phyloP scores from a whole-genome alignment of 2,113 vertebrate species.

The Podocnemis expansa region DNA sequence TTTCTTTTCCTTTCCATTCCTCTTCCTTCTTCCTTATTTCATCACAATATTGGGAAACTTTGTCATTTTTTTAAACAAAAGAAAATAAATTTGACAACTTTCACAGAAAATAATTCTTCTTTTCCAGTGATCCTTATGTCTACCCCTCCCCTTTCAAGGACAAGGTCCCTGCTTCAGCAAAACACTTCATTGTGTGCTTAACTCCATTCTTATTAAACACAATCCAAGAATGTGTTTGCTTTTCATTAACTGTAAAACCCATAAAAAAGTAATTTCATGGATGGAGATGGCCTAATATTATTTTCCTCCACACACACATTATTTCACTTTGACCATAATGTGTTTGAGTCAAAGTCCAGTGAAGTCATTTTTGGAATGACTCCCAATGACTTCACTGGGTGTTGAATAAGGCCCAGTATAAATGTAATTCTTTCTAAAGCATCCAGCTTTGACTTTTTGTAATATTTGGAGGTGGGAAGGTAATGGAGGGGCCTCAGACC shows the following conservation, averaged over 20 bases:
- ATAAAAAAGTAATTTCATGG: too few species aligned
- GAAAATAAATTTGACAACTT: not conserved
- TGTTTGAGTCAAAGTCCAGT: not conserved
- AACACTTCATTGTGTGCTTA: too few species aligned
- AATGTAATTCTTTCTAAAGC: not conserved
- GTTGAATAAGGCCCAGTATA: not conserved
- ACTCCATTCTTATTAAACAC: too few species aligned
- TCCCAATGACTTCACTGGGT: not conserved
- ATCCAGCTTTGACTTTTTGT: not conserved
- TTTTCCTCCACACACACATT: not conserved
- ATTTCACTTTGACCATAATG: not conserved
- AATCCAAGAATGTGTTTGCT: too few species aligned
- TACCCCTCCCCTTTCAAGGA: too few species aligned
- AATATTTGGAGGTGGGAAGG: not conserved
- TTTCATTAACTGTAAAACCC: too few species aligned
- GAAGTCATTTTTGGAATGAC: not conserved
- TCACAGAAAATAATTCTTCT: too few species aligned
- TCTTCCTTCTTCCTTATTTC: not conserved
- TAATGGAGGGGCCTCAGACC: too few species aligned
- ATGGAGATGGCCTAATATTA: not conserved
- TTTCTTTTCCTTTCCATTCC: too few species aligned
- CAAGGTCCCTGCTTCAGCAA: too few species aligned
- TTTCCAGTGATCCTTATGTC: too few species aligned
- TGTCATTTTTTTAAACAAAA: not conserved
- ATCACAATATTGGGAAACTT: not conserved